Conservation (phyloP, 1,140 invertebrate species). For the Cherax destructor region DNA sequence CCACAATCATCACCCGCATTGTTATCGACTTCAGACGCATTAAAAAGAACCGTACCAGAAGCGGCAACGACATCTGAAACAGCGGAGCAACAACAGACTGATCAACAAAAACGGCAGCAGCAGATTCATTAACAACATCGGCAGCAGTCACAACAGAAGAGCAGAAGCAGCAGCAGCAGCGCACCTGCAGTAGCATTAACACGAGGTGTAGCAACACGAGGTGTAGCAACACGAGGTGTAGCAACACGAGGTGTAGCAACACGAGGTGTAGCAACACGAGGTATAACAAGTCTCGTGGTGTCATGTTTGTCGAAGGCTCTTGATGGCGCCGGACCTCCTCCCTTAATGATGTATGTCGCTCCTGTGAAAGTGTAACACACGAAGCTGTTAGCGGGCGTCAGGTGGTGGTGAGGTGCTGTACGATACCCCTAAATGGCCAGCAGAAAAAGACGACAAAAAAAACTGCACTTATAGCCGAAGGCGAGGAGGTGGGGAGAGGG, state of each 20-base stretch:
- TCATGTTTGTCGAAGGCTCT: background rate
- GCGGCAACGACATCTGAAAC: too few relatives aligned
- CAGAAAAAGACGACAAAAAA: background rate
- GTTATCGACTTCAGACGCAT: too few relatives aligned
- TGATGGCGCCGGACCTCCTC: background rate
- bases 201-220: background rate
- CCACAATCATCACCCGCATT: too few relatives aligned
- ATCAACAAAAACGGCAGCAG: too few relatives aligned
- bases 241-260: background rate
- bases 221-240: background rate
- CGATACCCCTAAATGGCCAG: background rate
- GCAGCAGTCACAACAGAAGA: too few relatives aligned
- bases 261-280: background rate
- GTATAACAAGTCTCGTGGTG: background rate
- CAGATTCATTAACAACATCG: too few relatives aligned
- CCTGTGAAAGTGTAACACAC: constrained; percentile 4
- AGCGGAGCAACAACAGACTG: too few relatives aligned
- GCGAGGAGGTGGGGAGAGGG: too few relatives aligned
- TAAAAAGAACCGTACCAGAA: too few relatives aligned
- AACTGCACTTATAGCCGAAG: background rate
- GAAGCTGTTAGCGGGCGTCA: constrained; percentile 5
- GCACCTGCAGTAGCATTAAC: too few relatives aligned
- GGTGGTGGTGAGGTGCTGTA: background rate
- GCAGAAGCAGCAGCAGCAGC: too few relatives aligned
- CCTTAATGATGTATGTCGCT: background rate